These are phyloP conservation scores for Lumbricus terrestris DNA, from an alignment of 2,888 invertebrate genomes.

Conservation along the genomic window DNA sequence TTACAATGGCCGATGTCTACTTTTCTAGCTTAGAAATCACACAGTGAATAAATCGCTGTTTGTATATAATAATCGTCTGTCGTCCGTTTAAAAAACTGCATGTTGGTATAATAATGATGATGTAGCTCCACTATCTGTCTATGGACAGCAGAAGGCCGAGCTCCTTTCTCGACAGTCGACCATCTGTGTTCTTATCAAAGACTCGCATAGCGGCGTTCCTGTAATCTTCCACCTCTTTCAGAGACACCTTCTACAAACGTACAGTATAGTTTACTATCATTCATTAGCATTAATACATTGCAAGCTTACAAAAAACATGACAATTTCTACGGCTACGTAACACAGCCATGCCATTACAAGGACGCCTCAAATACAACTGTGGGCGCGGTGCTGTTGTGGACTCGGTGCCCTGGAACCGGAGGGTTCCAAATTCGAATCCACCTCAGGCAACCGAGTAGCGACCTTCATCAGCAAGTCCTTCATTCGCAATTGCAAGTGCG, in stretches of 20 bases:
- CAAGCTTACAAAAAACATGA: too few species aligned
- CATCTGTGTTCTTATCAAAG: conserved; percentile 19
- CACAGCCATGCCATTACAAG: too few species aligned
- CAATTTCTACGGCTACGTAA: too few species aligned
- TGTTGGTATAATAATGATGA: neutral
- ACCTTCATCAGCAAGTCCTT: too few species aligned
- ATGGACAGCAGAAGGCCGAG: conserved; percentile 30
- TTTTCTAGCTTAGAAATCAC: neutral
- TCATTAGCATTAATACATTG: too few species aligned
- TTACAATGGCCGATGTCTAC: neutral
- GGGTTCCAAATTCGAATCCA: too few species aligned
- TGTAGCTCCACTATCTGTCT: conserved; percentile 20
- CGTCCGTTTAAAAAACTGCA: neutral
- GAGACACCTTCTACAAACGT: conserved; percentile 4
- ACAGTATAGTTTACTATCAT: too few species aligned
- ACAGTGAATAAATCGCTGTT: neutral
- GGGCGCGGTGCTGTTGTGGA: too few species aligned
- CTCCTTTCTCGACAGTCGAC: conserved; percentile 23
- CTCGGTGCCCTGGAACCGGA: too few species aligned
- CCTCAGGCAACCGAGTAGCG: too few species aligned
- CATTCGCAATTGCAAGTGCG: too few species aligned
- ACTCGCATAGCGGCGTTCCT: conserved; percentile 18
- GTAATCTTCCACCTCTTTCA: conserved; percentile 11
- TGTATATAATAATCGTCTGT: neutral
- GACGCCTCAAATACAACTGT: too few species aligned